Evolutionary conservation across 2,888 invertebrate genomes (phyloP), one percentile per base, ranked within the genome.

Genomic region (Gymnosoma rotundatum): DNA sequence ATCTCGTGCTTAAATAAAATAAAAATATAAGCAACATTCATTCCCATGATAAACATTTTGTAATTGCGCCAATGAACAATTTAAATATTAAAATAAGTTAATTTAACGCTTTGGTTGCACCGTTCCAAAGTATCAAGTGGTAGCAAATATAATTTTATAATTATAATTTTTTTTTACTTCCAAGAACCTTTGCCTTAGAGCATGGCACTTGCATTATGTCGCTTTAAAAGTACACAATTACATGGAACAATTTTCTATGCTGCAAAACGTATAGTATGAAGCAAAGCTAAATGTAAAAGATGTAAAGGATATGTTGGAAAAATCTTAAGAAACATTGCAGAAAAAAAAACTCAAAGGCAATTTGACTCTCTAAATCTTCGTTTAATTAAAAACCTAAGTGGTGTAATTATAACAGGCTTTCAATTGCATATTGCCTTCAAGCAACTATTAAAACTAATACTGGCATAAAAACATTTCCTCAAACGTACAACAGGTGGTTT

Each of bases 321-420:
- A 58, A 7, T 2, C 16, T 56, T n/a, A 56, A 52, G 60, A 32
- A 60, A 21, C 32, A 36, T 20, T 32, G 10, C n/a, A 50, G 18
- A 52, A 67, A 50, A 38, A 25, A 2, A 78, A 61, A 32, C 73
- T 78, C 45, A 25, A 16, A 74, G 58, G 73, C 83, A 83, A 78
- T 73, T 83, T 83, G 69, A 83, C 50, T 76, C 61, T 66, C 48
- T 67, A 61, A 79, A 67, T 61, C 48, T 50, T 72, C 67, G 76
- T 83, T 83, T 83, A 83, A 83, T 83, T 83, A 79, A 79, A 83
- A 75, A 67, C 79, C 61, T 75, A 83, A 83, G 83, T 79, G 79
- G 79, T 48, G 79, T 76, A 83, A 79, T 83, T 83, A 83, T 79
- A 79, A 54, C 60, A 70, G 83, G 78, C 79, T 67, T 72, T 64